Evolutionary conservation across 2,888 invertebrate genomes (phyloP), one percentile per base, ranked within the genome.

Genomic region (Morpho helenor): DNA sequence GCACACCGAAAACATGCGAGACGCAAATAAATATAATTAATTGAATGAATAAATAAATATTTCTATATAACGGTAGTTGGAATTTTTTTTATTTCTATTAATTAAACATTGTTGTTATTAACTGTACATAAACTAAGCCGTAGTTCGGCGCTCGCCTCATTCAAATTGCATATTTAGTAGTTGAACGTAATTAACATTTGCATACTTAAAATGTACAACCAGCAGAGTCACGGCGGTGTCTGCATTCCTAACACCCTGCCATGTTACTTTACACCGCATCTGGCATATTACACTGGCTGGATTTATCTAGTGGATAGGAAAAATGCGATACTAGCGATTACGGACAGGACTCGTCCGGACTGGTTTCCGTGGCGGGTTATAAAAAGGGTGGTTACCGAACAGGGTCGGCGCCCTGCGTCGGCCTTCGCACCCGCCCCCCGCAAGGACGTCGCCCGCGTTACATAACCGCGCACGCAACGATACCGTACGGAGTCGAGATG

Each of bases 391-490:
- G 69, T 62, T 61, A 64, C 57, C 65, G 61, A 60, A 64, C 69
- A 69, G 69, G 87, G 85, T 87, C 84, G 80, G 72, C 78, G 87
- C 72, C 81, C 86, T 76, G 73, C 65, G 63, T 71, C 87, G 87
- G 86, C 87, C 88, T 86, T 87, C 87, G 80, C 68, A 71, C 68
- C 70, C 65, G 72, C 70, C 67, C 60, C 66, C 82, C 54, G 73
- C 76, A 89, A 88, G 88, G 88, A 87, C 88, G 87, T 77, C 83
- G 79, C 79, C 77, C 77, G 69, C 66, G 76, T 88, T 88, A 84
- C 88, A 86, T 88, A 88, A 88, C 83, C 79, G 72, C 66, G 79
- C 85, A 83, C 80, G 85, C 85, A 82, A 81, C 65, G 79, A 77
- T 85, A 84, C 86, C 86, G 85, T 85, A 81, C 68, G 73, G 76